phyloP scores from a whole-genome alignment of 2,888 invertebrate species.

The Tenodera sinensis region DNA sequence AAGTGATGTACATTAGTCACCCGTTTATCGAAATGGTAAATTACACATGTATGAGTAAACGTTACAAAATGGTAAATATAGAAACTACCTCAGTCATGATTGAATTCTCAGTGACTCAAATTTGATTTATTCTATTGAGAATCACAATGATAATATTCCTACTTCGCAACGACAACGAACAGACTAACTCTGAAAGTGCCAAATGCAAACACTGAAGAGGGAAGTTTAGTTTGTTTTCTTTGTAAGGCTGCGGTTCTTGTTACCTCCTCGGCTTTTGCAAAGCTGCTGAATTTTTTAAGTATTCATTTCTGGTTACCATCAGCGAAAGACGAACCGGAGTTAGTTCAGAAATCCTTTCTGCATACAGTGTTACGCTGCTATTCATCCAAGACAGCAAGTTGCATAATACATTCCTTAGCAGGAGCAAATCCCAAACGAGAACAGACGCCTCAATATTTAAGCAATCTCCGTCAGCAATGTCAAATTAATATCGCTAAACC shows the following conservation, averaged over 20 bases:
- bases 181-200: not conserved
- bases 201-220: not conserved
- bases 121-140: not conserved
- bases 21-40: too few species aligned
- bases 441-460: not conserved
- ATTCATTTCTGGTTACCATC: not conserved
- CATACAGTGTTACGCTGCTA: not conserved
- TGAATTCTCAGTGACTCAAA: not conserved
- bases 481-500: too few species aligned
- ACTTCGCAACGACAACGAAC: too few species aligned
- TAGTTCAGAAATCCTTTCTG: not conserved
- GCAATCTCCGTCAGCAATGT: not conserved
- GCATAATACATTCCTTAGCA: not conserved
- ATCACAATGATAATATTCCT: not conserved
- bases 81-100: too few species aligned
- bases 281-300: not conserved
- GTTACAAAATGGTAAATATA: too few species aligned
- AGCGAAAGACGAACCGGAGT: not conserved
- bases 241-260: not conserved
- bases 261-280: not conserved
- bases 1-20: too few species aligned
- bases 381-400: not conserved
- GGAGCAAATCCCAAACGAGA: not conserved
- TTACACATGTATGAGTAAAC: too few species aligned
- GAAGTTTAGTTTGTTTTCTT: not conserved